Evolutionary conservation across 2,113 vertebrate species (phyloP), one percentile per base, ranked within the genome.

Genomic region (Amia ocellicauda): DNA sequence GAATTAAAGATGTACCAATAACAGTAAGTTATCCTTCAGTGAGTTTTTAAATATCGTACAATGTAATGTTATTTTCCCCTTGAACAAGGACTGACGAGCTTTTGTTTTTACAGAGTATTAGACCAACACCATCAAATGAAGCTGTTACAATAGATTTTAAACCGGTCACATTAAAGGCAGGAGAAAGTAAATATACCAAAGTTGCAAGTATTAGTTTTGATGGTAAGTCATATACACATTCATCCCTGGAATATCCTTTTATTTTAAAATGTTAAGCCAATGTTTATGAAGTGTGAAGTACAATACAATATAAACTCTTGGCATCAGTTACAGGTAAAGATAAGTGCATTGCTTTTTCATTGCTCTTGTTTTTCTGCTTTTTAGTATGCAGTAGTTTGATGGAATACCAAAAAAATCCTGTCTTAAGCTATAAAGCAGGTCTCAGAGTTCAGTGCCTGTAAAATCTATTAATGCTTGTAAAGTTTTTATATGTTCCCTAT

Each of bases 131-230:
- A 24, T 93, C 98, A 75, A 99, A 99, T 0, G 95, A 98, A 78
- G 97, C 96, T 28, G 72, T 98, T 59, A 91, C 90, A 3, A 81
- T 98, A 58, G 92, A 99, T 69, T 99, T 98, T 78, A 99, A 97
- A 78, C 94, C 94, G 17, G 80, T 98, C 65, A 99, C 95, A 1
- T 85, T 98, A 72, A 96, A 95, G 90, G 94, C 94, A 56, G 95
- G 94, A 70, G 95, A 98, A 81, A 97, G 81, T 78, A 91, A 93
- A 93, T 98, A 98, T 72, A 97, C 95, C 85, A 98, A 97, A 93
- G 97, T 99, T 64, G 97, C 97, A 76, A 98, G 91, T 82, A 96
- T 99, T 85, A 92, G 88, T 87, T 99, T 98, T 88, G 95, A 99
- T 86, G 94, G 97, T 98, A 80, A 92, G 94, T 88, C 67, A 11